A percentile compares a stretch with the other conserved stretches of the same genome.
Conservation (phyloP, 2,888 invertebrate species). For the Scaptodrosophila latifasciaeformis region DNA sequence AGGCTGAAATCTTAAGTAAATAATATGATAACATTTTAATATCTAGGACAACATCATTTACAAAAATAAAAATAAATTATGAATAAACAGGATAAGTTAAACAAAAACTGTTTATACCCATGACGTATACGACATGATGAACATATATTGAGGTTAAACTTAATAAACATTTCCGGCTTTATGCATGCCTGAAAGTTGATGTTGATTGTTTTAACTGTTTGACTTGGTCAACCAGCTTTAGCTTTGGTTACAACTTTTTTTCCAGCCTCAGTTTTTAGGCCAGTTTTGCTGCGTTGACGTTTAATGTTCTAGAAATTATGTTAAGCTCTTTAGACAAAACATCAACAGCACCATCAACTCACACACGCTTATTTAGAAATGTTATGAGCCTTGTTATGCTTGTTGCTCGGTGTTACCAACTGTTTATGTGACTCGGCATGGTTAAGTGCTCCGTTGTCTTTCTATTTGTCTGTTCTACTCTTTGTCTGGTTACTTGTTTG, state of each 20-base stretch:
- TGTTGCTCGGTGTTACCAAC: slow-evolving; percentile 12
- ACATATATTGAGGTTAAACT: slow-evolving; percentile 44
- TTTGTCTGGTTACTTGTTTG: slow-evolving; percentile 24
- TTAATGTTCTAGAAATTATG: slow-evolving; percentile 59
- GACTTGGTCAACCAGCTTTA: slow-evolving; percentile 32
- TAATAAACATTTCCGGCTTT: slow-evolving; percentile 54
- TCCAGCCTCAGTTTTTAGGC: slow-evolving; percentile 5
- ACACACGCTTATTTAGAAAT: too few species aligned
- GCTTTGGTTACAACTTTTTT: background rate
- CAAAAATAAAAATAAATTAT: too few species aligned
- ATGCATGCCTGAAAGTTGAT: slow-evolving; percentile 59
- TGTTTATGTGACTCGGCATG: slow-evolving; percentile 40
- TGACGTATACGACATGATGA: slow-evolving; percentile 48
- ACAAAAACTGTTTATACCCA: too few species aligned
- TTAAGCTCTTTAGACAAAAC: background rate
- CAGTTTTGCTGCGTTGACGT: slow-evolving; percentile 23
- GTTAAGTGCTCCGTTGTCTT: slow-evolving; percentile 14
- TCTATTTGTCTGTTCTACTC: background rate
- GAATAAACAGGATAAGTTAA: too few species aligned
- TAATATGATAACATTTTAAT: too few species aligned
- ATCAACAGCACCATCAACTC: too few species aligned
- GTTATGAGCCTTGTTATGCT: slow-evolving; percentile 14
- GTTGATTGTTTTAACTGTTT: slow-evolving; percentile 53
- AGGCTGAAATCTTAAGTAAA: too few species aligned
- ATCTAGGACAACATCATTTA: too few species aligned